Evolutionary conservation across 2,888 invertebrate species (phyloP), one percentile per base, ranked within the genome.

Genomic region (Physocephala rufipes): DNA sequence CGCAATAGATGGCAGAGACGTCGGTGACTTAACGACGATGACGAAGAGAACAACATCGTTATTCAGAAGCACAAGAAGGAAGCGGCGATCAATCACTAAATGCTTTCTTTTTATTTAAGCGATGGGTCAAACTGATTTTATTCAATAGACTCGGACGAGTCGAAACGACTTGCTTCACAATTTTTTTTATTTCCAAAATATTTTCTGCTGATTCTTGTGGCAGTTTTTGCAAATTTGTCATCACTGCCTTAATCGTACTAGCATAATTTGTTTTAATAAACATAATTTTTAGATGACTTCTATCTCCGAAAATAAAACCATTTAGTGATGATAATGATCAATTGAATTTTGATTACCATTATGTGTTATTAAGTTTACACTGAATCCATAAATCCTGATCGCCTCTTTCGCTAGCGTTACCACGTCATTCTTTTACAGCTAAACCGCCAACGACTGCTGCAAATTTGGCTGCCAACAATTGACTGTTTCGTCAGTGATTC

Each of bases 391-490:
- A 4, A 7, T 36, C 36, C 9, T 4, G 36, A 9, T 9, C 36
- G 36, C 9, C 9, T 36, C 36, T 51, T 16, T 61, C 30, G 78
- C 82, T 82, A 75, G 77, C 78, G 82, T 78, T 80, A 78, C 80
- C n/a, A 76, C 82, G 82, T 72, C 80, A 80, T 79, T 77, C 78
- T 77, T 76, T 82, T 79, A 81, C 83, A 82, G 81, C 82, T 81
- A 78, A 80, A 65, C 58, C 67, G 61, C 55, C 71, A 62, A 47
- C 71, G 65, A 58, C 66, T 75, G 73, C 73, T 70, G 72, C 71
- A 72, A 68, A 76, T 74, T 74, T 73, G 73, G 73, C 73, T 53
- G 71, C 73, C 75, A 76, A 74, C 76, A 24, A 58, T 49, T 71
- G 55, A 71, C 68, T 64, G 71, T 67, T 65, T 63, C 64, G 67